Evolutionary conservation across 1,140 invertebrate species (phyloP).

Genomic region (Drosophila watanabei): DNA sequence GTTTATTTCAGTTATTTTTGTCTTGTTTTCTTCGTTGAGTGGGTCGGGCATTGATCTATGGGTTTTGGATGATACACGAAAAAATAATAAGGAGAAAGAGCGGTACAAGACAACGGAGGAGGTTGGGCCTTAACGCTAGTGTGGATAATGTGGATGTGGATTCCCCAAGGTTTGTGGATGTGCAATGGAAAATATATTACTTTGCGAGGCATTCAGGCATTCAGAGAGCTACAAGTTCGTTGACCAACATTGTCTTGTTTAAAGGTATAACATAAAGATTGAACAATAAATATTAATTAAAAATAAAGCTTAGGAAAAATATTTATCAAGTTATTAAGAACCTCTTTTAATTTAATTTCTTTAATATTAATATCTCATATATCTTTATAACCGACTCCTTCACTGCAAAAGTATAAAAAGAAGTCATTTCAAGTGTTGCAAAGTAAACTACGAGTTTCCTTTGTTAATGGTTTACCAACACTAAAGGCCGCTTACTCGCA

Average conservation of each 20-base stretch:
- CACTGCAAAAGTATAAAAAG: no score
- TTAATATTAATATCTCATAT: neutral
- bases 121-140: constrained; percentile 12
- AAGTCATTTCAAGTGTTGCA: no score
- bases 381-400: no score
- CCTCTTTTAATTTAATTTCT: neutral
- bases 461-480: no score
- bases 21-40: constrained; percentile 7
- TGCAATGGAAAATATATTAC: constrained; percentile 4
- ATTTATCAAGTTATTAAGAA: neutral
- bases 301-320: neutral
- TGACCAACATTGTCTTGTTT: constrained; percentile 9
- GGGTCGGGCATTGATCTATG: constrained; percentile 24
- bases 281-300: neutral
- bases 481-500: no score
- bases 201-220: constrained; percentile 5
- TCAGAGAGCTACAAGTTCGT: constrained; percentile 11
- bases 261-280: neutral
- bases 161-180: constrained; percentile 21
- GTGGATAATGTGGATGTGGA: constrained; percentile 1
- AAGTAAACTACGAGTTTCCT: no score
- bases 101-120: constrained; percentile 17
- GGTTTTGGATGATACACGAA: constrained; percentile 18
- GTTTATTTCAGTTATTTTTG: constrained; percentile 2
- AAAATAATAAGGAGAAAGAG: neutral